A percentile compares a stretch with the other conserved stretches of the same genome.
Evolutionary conservation across 1,140 invertebrate genomes (phyloP).

Genomic region (Eupeodes corollae): DNA sequence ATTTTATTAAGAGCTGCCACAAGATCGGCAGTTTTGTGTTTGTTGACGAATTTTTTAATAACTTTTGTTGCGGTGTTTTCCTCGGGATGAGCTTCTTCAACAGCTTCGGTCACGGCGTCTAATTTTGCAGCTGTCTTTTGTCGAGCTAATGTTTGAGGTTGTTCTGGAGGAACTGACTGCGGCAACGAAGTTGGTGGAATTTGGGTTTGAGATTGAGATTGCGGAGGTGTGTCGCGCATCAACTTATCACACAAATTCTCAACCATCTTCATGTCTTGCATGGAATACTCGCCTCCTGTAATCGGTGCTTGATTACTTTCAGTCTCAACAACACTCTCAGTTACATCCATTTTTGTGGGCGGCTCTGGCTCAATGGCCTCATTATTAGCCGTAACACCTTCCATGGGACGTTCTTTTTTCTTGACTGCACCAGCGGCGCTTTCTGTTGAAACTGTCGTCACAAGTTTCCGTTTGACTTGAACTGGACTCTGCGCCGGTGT

Average conservation of each 20-base stretch:
- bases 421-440: constrained; percentile 25
- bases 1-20: constrained; percentile 28
- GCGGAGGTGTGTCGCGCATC: constrained; percentile 20
- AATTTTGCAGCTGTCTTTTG: constrained; percentile 18
- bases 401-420: constrained; percentile 29
- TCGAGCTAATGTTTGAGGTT: constrained; percentile 12
- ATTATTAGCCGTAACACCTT: constrained; percentile 22
- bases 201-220: not conserved
- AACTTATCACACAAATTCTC: constrained; percentile 27
- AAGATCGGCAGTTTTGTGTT: constrained; percentile 33
- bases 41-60: constrained; percentile 34
- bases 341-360: constrained; percentile 10
- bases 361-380: constrained; percentile 5
- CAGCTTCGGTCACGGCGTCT: constrained; percentile 24
- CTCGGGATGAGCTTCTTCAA: constrained; percentile 13
- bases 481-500: constrained; percentile 33
- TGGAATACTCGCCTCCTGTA: constrained; percentile 18
- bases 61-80: constrained; percentile 30
- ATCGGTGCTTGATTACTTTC: constrained; percentile 14
- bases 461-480: constrained; percentile 51
- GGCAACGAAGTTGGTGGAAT: not conserved
- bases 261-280: constrained; percentile 35
- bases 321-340: too few relatives aligned
- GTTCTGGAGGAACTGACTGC: not conserved
- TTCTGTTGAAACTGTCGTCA: constrained; percentile 56